Evolutionary conservation across 2,888 invertebrate species (phyloP).

Genomic region (Allophyes oxyacanthae): DNA sequence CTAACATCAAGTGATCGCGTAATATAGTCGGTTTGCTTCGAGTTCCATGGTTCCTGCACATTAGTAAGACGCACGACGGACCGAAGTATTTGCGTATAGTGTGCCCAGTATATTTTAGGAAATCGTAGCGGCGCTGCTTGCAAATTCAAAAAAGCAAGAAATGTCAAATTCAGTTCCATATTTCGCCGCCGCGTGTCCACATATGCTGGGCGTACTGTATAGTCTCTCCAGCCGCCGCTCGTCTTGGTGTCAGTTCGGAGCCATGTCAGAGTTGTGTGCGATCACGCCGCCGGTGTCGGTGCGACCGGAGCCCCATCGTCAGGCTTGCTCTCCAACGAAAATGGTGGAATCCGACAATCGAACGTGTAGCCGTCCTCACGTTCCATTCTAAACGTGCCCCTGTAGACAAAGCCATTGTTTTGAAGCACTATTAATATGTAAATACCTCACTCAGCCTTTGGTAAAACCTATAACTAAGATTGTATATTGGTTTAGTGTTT

Average conservation of each 20-base stretch:
- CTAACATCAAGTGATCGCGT: slow-evolving; percentile 11
- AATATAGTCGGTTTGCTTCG: slow-evolving; percentile 24
- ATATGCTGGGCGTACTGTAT: neutral
- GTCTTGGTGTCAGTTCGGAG: neutral
- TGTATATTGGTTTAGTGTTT: no score
- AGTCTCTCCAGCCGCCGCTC: neutral
- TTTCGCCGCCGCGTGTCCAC: no score
- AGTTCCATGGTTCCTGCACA: slow-evolving; percentile 10
- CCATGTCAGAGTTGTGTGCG: slow-evolving; percentile 6
- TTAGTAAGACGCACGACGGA: neutral
- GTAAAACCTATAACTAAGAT: no score
- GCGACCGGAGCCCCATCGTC: slow-evolving; percentile 88
- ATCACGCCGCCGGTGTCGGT: slow-evolving; percentile 66
- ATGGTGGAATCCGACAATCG: slow-evolving; percentile 99
- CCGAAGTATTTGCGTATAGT: neutral
- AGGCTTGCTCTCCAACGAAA: slow-evolving; percentile 98
- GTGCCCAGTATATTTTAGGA: neutral
- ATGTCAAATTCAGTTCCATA: no score
- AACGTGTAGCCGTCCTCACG: slow-evolving; percentile 98
- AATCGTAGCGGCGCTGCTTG: no score
- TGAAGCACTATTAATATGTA: neutral
- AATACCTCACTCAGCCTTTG: no score
- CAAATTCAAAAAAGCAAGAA: no score
- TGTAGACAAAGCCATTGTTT: slow-evolving; percentile 52
- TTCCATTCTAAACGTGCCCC: slow-evolving; percentile 98